phyloP scores from a whole-genome alignment of 2,888 invertebrate genomes.

The Cantharis lateralis region DNA sequence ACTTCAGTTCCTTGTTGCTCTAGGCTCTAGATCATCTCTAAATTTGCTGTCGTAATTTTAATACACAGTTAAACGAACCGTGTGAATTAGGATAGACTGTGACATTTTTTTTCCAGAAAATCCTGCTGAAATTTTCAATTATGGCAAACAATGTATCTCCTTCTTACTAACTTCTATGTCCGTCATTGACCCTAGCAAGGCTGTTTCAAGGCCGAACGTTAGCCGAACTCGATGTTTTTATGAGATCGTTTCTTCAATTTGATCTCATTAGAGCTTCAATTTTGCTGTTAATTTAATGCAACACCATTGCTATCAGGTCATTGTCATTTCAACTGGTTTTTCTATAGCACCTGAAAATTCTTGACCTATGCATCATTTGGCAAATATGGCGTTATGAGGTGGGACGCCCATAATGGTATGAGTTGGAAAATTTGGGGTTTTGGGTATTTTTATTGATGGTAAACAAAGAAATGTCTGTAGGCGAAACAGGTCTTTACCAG shows the following conservation, averaged over 20 bases:
- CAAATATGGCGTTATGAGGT: neutral
- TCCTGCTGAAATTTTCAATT: constrained; percentile 13
- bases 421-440: neutral
- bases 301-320: constrained; percentile 42
- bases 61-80: neutral
- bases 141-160: constrained; percentile 21
- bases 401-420: neutral
- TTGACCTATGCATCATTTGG: constrained; percentile 21
- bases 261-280: constrained; percentile 55
- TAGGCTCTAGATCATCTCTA: constrained; percentile 23
- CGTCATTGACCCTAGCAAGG: constrained; percentile 54
- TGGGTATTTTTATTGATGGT: neutral
- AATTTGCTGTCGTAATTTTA: neutral
- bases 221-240: constrained; percentile 52
- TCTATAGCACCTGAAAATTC: constrained; percentile 8
- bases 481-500: neutral
- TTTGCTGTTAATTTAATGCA: constrained; percentile 45
- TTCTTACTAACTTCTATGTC: constrained; percentile 31
- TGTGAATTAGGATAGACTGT: neutral
- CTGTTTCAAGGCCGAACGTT: constrained; percentile 58
- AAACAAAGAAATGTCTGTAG: neutral
- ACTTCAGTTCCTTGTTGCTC: constrained; percentile 13
- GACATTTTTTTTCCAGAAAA: neutral
- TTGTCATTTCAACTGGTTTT: constrained; percentile 39
- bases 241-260: constrained; percentile 50